Percentiles rank a stretch among this genome's conserved stretches.
phyloP scores from a whole-genome alignment of 37 sponge, comb jelly and placozoan species.

The Spongia lamella region DNA sequence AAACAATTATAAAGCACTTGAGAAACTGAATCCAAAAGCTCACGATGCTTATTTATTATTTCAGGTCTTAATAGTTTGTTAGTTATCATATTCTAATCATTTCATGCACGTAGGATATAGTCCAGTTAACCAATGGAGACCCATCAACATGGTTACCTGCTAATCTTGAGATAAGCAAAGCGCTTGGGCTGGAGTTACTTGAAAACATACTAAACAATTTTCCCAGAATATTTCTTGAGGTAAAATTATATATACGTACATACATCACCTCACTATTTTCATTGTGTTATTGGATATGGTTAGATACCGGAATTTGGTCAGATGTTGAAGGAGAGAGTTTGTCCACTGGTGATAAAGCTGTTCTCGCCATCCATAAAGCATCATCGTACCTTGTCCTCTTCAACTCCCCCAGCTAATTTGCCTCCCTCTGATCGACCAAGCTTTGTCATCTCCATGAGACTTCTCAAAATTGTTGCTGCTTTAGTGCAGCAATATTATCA shows the following conservation, averaged over 20 bases:
- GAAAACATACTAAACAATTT: constrained; percentile 70
- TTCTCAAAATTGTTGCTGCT: constrained; percentile 78
- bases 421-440: constrained; percentile 70
- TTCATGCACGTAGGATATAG: constrained; percentile 72
- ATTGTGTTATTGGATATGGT: too few species aligned
- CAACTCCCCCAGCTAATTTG: constrained; percentile 13
- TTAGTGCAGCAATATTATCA: constrained; percentile 76
- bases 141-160: constrained; percentile 80
- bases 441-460: constrained; percentile 78
- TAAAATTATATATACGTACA: neutral
- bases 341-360: constrained; percentile 91
- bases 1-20: neutral
- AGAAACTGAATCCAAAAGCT: constrained; percentile 44
- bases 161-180: constrained; percentile 50
- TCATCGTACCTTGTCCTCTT: constrained; percentile 10
- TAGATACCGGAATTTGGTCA: constrained; percentile 72
- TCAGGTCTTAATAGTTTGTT: constrained; percentile 47
- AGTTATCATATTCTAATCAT: neutral
- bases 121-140: constrained; percentile 91
- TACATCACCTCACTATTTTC: too few species aligned
- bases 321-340: constrained; percentile 90
- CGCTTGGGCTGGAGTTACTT: constrained; percentile 88
- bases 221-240: constrained; percentile 60
- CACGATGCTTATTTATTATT: constrained; percentile 84
- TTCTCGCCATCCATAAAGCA: constrained; percentile 90